phyloP scores from a whole-genome alignment of 2,797 vertebrate species.

The Urosaurus nigricauda region DNA sequence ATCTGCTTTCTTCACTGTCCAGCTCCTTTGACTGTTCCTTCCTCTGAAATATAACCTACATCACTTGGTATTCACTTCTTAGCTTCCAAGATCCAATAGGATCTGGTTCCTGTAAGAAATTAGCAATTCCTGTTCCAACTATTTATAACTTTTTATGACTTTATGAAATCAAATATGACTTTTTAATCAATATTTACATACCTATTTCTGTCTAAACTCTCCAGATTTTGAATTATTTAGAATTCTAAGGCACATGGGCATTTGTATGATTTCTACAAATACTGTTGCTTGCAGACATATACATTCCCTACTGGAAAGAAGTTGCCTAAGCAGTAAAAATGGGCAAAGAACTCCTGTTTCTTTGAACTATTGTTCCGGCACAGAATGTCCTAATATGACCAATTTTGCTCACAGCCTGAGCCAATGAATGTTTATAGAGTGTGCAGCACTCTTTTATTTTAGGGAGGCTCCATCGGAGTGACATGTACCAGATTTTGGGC shows the following conservation, averaged over 20 bases:
- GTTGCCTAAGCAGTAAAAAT: background rate
- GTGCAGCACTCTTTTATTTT: background rate
- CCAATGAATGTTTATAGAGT: background rate
- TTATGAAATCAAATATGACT: constrained; percentile 12
- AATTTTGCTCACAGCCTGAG: background rate
- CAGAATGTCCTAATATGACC: background rate
- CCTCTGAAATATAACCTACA: no score
- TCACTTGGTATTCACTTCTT: no score
- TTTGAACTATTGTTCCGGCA: background rate
- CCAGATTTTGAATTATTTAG: constrained; percentile 13
- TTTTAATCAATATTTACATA: background rate
- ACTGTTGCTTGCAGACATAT: background rate
- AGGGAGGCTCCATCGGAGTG: background rate
- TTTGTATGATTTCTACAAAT: background rate
- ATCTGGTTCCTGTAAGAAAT: background rate
- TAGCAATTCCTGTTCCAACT: background rate
- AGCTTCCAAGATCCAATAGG: no score
- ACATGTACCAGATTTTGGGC: background rate
- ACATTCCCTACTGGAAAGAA: background rate
- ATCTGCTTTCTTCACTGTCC: no score
- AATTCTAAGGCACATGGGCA: background rate
- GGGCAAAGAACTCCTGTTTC: background rate
- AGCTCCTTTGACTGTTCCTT: no score
- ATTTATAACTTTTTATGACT: constrained; percentile 16
- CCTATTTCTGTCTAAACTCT: background rate